Evolutionary conservation across 2,113 vertebrate species (phyloP), one percentile per base, ranked within the genome.

Genomic region (Phylloscopus trochiloides): DNA sequence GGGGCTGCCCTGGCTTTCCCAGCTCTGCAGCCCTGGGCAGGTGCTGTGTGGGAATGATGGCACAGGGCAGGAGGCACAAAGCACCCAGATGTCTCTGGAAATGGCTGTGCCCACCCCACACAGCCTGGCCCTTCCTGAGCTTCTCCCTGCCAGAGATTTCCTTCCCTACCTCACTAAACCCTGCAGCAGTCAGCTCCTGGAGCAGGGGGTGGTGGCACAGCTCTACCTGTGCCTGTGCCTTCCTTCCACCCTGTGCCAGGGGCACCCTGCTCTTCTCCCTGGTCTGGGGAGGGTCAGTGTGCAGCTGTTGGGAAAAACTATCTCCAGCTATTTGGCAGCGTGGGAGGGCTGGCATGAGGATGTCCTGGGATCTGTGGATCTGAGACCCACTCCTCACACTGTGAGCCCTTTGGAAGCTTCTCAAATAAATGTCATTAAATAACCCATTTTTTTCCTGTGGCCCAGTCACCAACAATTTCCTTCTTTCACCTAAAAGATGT

Each of bases 221-320:
- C 36, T 40, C 59, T 51, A 17, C 87, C 68, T 48, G 54, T 26
- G 45, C 59, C 81, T 2, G 4, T 38, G 45, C 66, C 78, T 50
- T 28, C 74, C 70, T 52, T 65, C 65, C 70, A 5, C 17, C 1
- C 65, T 13, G 54, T 26, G 52, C 3, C 25, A 92, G 57, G 55
- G 66, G 51, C 48, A 82, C 36, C 7, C 4, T 17, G 43, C 71
- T 29, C 50, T 76, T 57, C 75, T 62, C 82, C 82, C 62, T 22
- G 63, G 17, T 71, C 86, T 82, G 91, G 42, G 59, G 14, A 73
- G 81, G 79, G 62, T 73, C 4, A 83, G 54, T 10, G 32, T 66
- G 71, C 92, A 94, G 96, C 94, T 97, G 79, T 31, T 90, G 88
- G 52, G 86, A 73, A 92, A 93, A 90, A 25, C 59, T 31, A 79